A percentile compares a stretch with the other conserved stretches of the same genome.
Evolutionary conservation across 2,797 vertebrate genomes (phyloP).

Genomic region (Eurystomus glaucurus): DNA sequence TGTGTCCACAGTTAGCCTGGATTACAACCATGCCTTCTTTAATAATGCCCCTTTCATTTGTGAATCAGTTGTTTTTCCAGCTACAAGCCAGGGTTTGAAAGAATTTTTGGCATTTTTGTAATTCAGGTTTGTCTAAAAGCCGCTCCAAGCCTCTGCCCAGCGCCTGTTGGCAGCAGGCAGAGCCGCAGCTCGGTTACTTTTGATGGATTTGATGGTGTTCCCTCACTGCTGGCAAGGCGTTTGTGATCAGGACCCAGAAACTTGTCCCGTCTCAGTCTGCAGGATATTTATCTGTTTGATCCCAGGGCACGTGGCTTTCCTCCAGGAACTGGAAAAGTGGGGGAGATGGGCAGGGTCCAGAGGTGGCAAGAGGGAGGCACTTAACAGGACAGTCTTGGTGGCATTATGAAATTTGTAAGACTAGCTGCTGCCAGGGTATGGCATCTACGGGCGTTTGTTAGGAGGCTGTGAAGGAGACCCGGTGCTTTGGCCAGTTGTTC

Average conservation of each 20-base stretch:
- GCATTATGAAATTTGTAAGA: background rate
- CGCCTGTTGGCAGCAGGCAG: conserved; percentile 1
- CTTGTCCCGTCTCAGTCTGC: background rate
- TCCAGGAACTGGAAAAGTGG: background rate
- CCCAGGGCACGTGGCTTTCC: background rate
- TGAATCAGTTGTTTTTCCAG: conserved; percentile 37
- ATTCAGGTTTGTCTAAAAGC: conserved; percentile 53
- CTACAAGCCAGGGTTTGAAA: conserved; percentile 36
- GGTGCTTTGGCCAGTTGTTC: background rate
- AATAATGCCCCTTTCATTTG: conserved; percentile 61
- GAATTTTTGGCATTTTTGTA: conserved; percentile 70
- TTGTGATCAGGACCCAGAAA: background rate
- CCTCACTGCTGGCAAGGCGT: background rate
- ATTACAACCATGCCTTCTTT: background rate
- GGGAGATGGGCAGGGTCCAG: background rate
- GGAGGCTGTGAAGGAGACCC: background rate
- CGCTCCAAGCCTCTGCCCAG: conserved; percentile 22
- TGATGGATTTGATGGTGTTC: background rate
- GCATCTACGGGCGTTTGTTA: background rate
- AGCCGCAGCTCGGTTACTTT: background rate
- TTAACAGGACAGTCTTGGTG: background rate
- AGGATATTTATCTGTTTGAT: background rate
- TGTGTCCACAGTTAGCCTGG: background rate
- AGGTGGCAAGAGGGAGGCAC: background rate
- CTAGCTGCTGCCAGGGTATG: background rate